These are phyloP conservation scores for Dyspetes luteomarginatus DNA, from an alignment of 2,888 invertebrate genomes.

Conservation along the genomic window DNA sequence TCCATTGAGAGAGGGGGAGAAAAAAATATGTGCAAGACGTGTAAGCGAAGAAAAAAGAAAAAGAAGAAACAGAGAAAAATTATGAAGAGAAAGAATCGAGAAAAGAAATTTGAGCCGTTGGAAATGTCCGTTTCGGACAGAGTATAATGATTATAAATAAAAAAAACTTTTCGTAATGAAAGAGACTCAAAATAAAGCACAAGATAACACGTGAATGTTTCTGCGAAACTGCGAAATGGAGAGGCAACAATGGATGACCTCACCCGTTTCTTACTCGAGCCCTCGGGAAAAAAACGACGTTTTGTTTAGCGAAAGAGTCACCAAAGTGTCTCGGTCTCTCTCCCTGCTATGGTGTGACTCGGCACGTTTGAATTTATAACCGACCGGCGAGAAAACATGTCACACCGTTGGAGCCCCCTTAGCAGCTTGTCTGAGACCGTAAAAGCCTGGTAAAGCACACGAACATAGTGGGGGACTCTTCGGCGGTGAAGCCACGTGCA, in stretches of 20 bases:
- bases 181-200: neutral
- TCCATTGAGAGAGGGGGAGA: slow-evolving; percentile 23
- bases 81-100: slow-evolving; percentile 1
- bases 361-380: slow-evolving; percentile 47
- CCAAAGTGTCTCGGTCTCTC: neutral
- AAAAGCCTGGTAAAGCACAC: slow-evolving; percentile 28
- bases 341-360: neutral
- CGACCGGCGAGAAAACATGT: slow-evolving; percentile 30
- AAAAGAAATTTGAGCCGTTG: slow-evolving; percentile 29
- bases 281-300: slow-evolving; percentile 24
- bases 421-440: slow-evolving; percentile 19
- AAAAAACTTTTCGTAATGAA: slow-evolving; percentile 28
- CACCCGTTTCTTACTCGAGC: neutral
- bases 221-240: neutral
- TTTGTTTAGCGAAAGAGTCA: slow-evolving; percentile 26
- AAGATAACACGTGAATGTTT: neutral
- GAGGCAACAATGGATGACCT: slow-evolving; percentile 29
- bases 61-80: slow-evolving; percentile 20
- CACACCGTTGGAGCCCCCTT: slow-evolving; percentile 34
- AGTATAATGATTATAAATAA: slow-evolving; percentile 27
- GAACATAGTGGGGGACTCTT: slow-evolving; percentile 12
- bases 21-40: slow-evolving; percentile 35
- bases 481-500: slow-evolving; percentile 53
- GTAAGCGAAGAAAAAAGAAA: slow-evolving; percentile 46
- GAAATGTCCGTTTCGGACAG: slow-evolving; percentile 44